A percentile compares a stretch with the other conserved stretches of the same genome.
Evolutionary conservation across 2,888 invertebrate species (phyloP).

Genomic region (Timema podura): DNA sequence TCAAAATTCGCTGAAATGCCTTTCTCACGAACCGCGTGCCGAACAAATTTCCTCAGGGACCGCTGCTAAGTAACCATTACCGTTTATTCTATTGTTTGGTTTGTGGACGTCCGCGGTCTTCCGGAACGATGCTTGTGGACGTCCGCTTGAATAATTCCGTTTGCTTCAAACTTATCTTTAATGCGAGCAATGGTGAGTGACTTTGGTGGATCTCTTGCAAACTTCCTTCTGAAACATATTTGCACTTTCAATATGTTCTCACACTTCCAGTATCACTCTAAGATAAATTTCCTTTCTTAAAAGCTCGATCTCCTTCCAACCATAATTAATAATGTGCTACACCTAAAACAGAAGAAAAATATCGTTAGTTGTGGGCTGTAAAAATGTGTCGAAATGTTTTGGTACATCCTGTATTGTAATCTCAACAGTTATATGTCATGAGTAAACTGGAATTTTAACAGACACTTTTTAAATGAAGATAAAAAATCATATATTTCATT

Average conservation of each 20-base stretch:
- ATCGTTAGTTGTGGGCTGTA: too few species aligned
- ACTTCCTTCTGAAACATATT: slow-evolving; percentile 19
- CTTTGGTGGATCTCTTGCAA: slow-evolving; percentile 17
- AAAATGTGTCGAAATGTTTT: too few species aligned
- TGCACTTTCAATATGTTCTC: slow-evolving; percentile 14
- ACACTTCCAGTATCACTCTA: slow-evolving; percentile 18
- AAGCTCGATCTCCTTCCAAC: slow-evolving; percentile 48
- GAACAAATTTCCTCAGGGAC: slow-evolving; percentile 5
- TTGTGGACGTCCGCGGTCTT: slow-evolving; percentile 19
- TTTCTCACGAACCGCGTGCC: too few species aligned
- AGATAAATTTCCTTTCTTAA: slow-evolving; percentile 29
- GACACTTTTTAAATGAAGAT: too few species aligned
- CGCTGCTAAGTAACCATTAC: not conserved
- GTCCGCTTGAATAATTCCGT: slow-evolving; percentile 20
- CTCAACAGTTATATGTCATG: too few species aligned
- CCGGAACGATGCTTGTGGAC: slow-evolving; percentile 20
- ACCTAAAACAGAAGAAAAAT: too few species aligned
- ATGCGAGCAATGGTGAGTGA: slow-evolving; percentile 12
- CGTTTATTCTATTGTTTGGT: slow-evolving; percentile 11
- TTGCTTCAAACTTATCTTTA: slow-evolving; percentile 21
- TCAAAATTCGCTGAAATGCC: too few species aligned
- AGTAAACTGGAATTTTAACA: too few species aligned
- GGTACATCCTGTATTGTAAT: too few species aligned
- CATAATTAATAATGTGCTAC: too few species aligned
- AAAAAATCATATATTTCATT: too few species aligned